Conservation (phyloP, 2,797 vertebrate species). For the Pipistrellus pipistrellus region DNA sequence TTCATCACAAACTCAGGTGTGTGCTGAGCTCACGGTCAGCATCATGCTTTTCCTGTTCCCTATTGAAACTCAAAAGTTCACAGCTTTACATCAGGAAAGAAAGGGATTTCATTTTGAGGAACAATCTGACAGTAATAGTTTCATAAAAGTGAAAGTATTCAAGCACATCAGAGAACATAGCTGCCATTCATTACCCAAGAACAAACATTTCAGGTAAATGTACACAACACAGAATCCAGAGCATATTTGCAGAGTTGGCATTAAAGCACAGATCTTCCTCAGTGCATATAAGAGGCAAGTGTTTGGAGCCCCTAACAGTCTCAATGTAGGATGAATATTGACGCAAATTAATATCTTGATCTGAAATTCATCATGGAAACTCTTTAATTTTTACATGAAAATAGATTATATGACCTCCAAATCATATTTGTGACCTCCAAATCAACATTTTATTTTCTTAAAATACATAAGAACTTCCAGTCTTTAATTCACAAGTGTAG, state of each 20-base stretch:
- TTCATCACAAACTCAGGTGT: neutral
- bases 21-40: neutral
- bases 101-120: neutral
- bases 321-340: neutral
- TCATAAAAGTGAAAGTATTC: constrained; percentile 6
- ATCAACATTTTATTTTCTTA: constrained; percentile 58
- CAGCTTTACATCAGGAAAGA: neutral
- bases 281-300: neutral
- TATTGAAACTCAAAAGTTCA: neutral
- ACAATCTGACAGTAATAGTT: neutral
- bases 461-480: neutral
- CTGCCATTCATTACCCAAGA: neutral
- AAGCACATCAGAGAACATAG: neutral
- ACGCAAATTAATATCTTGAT: neutral
- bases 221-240: neutral
- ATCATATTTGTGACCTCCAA: constrained; percentile 11
- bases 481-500: constrained; percentile 39
- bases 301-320: neutral
- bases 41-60: neutral
- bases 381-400: neutral
- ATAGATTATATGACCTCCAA: neutral
- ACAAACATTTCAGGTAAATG: constrained; percentile 19
- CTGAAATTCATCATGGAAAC: constrained; percentile 26
- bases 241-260: neutral
- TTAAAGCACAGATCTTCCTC: neutral